These are phyloP conservation scores for Lacerta agilis DNA, from an alignment of 2,797 vertebrate species.

Conservation along the genomic window DNA sequence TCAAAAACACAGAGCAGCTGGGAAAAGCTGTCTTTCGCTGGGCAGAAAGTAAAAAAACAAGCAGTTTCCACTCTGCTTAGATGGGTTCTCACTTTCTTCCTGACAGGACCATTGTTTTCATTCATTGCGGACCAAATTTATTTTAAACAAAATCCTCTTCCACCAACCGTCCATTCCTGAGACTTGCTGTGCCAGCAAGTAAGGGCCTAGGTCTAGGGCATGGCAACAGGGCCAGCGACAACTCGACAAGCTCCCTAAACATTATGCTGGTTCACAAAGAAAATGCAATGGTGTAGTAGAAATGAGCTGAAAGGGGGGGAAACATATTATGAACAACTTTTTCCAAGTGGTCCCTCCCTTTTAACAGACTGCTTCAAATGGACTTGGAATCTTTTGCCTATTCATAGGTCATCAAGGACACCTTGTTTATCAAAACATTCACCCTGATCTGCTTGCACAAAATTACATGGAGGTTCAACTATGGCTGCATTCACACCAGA, in stretches of 20 bases:
- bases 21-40: slow-evolving; percentile 16
- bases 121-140: slow-evolving; percentile 15
- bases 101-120: slow-evolving; percentile 25
- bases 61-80: slow-evolving; percentile 7
- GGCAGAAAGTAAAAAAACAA: slow-evolving; percentile 27
- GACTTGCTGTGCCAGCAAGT: neutral
- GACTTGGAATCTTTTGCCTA: neutral
- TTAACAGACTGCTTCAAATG: neutral
- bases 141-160: slow-evolving; percentile 3
- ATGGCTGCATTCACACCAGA: too few species aligned
- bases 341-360: neutral
- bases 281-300: neutral
- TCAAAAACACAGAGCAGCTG: slow-evolving; percentile 29
- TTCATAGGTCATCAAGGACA: neutral
- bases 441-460: too few species aligned
- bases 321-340: neutral
- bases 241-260: too few species aligned
- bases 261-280: neutral
- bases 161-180: neutral
- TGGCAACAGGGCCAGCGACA: too few species aligned
- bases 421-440: too few species aligned
- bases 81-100: slow-evolving; percentile 15
- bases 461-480: too few species aligned
- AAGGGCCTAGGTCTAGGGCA: neutral
- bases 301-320: neutral